These are phyloP conservation scores for Pachymerium ferrugineum DNA, from an alignment of 2,888 invertebrate genomes.

Conservation along the genomic window DNA sequence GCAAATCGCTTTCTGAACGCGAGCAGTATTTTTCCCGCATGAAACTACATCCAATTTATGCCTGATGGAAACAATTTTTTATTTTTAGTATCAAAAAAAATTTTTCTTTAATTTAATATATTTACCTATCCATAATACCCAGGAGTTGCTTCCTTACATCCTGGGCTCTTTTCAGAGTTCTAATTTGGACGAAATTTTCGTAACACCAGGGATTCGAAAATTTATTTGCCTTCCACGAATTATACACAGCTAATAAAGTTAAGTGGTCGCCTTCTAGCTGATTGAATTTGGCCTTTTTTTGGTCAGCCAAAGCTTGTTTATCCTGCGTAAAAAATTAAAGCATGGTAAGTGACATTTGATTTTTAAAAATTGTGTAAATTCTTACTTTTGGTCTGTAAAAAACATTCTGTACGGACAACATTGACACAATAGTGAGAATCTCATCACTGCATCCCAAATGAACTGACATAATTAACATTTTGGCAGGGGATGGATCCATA, in stretches of 20 bases:
- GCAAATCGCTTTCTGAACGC: slow-evolving; percentile 96
- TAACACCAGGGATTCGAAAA: slow-evolving; percentile 99
- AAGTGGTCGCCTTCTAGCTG: slow-evolving; percentile 98
- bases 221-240: slow-evolving; percentile 98
- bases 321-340: slow-evolving; percentile 58
- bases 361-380: slow-evolving; percentile 51
- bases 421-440: slow-evolving; percentile 95
- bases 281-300: slow-evolving; percentile 98
- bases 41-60: slow-evolving; percentile 95
- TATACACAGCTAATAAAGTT: slow-evolving; percentile 94
- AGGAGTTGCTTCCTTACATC: slow-evolving; percentile 96
- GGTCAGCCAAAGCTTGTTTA: slow-evolving; percentile 94
- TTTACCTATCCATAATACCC: slow-evolving; percentile 89
- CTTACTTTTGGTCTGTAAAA: slow-evolving; percentile 67
- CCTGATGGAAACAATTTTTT: slow-evolving; percentile 48
- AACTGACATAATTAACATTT: slow-evolving; percentile 99
- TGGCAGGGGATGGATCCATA: slow-evolving; percentile 92
- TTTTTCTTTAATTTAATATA: slow-evolving; percentile 15
- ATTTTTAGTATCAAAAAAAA: not conserved
- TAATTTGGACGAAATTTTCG: slow-evolving; percentile 96
- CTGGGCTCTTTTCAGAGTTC: slow-evolving; percentile 93
- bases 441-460: slow-evolving; percentile 96
- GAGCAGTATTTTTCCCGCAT: slow-evolving; percentile 89
- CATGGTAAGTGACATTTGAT: not conserved
- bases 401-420: slow-evolving; percentile 98